Evolutionary conservation across 2,888 invertebrate genomes (phyloP).

Genomic region (Caenorhabditis doughertyi): DNA sequence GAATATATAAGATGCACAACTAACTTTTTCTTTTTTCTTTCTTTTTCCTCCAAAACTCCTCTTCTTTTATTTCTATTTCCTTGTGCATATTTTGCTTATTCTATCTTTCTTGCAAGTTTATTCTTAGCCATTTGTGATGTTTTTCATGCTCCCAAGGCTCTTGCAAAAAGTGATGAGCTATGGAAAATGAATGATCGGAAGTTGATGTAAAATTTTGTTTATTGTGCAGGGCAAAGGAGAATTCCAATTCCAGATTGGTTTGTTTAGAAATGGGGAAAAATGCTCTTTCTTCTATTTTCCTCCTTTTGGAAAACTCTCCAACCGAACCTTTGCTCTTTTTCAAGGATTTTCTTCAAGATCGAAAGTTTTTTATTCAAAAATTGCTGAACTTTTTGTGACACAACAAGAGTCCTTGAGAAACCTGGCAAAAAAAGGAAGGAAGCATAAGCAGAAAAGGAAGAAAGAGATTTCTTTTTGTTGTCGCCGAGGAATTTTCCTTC

Average conservation of each 20-base stretch:
- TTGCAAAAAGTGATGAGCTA: slow-evolving; percentile 38
- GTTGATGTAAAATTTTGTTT: slow-evolving; percentile 29
- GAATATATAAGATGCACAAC: slow-evolving; percentile 38
- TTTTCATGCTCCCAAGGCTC: slow-evolving; percentile 31
- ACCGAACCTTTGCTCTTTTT: slow-evolving; percentile 14
- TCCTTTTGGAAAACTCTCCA: background rate
- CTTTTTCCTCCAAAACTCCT: slow-evolving; percentile 22
- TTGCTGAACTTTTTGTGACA: slow-evolving; percentile 21
- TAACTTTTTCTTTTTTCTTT: no score
- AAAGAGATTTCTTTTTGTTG: slow-evolving; percentile 53
- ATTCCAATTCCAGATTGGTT: slow-evolving; percentile 8
- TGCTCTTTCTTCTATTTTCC: background rate
- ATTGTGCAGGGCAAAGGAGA: background rate
- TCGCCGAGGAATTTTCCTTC: slow-evolving; percentile 44
- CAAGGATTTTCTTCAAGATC: background rate
- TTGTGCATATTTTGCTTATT: slow-evolving; percentile 8
- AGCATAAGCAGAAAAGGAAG: slow-evolving; percentile 29
- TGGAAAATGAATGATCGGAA: slow-evolving; percentile 14
- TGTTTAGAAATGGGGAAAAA: slow-evolving; percentile 9
- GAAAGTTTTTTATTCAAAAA: slow-evolving; percentile 15
- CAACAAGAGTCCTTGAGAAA: slow-evolving; percentile 52
- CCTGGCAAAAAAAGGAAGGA: slow-evolving; percentile 43
- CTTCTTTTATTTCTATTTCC: slow-evolving; percentile 18
- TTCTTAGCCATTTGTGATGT: background rate
- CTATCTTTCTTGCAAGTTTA: background rate